Conservation (phyloP, 2,888 invertebrate genomes). For the Mamestra brassicae region DNA sequence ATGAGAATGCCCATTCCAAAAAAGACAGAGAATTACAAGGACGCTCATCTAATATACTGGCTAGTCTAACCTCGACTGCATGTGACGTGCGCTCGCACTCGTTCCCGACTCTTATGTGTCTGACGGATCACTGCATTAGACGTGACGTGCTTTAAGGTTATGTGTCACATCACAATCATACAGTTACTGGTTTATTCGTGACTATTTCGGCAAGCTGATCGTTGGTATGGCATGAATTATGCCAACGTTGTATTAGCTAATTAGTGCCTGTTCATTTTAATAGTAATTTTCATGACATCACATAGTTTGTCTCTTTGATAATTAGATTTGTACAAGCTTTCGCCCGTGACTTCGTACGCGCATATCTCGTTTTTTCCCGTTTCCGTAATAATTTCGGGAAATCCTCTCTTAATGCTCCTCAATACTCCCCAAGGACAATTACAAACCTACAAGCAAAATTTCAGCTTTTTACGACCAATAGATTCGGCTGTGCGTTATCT, state of each 20-base stretch:
- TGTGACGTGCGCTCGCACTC: background rate
- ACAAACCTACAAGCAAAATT: no score
- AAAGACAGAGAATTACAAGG: background rate
- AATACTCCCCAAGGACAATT: no score
- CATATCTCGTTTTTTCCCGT: no score
- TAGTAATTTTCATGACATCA: background rate
- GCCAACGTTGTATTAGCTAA: background rate
- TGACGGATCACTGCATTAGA: constrained; percentile 17
- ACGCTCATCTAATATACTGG: background rate
- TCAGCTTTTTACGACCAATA: no score
- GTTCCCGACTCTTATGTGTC: constrained; percentile 3
- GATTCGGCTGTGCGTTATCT: no score
- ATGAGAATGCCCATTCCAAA: background rate
- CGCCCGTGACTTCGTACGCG: no score
- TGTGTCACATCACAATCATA: constrained; percentile 1
- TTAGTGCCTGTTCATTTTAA: background rate
- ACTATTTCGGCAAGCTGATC: background rate
- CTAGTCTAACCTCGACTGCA: background rate
- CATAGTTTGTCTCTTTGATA: no score
- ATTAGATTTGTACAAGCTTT: no score
- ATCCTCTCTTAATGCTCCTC: no score
- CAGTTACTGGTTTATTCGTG: background rate
- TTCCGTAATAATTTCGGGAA: no score
- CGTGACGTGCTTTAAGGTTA: background rate
- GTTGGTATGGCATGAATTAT: background rate